A percentile compares a stretch with the other conserved stretches of the same genome.
phyloP scores from a whole-genome alignment of 2,888 invertebrate species.

The Rhimphoctona megacephalus region DNA sequence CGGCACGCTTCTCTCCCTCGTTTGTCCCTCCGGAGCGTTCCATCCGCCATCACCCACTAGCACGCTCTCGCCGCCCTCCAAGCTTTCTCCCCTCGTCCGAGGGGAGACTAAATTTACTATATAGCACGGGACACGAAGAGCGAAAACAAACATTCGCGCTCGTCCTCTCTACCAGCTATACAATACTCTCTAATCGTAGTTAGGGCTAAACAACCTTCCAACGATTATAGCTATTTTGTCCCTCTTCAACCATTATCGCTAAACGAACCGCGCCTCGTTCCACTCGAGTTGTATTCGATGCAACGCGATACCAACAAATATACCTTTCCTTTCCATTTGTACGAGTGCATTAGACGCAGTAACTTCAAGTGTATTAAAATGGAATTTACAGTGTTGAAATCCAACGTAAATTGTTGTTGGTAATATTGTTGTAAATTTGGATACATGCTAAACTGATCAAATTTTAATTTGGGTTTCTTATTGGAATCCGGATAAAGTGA shows the following conservation, averaged over 20 bases:
- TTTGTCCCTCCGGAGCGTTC: slow-evolving; percentile 49
- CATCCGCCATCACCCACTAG: slow-evolving; percentile 6
- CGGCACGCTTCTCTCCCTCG: slow-evolving; percentile 48
- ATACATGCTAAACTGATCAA: neutral
- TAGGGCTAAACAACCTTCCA: slow-evolving; percentile 65
- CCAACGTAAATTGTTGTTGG: neutral
- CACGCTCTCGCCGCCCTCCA: slow-evolving; percentile 22
- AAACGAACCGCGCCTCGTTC: slow-evolving; percentile 50
- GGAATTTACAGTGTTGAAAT: neutral
- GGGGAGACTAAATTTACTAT: neutral
- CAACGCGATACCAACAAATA: neutral
- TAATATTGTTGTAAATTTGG: neutral
- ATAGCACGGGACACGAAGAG: slow-evolving; percentile 24
- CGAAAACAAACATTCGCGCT: slow-evolving; percentile 63
- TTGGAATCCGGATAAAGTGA: neutral
- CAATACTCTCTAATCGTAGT: slow-evolving; percentile 61
- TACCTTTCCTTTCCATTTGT: neutral
- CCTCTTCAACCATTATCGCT: slow-evolving; percentile 49
- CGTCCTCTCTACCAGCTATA: slow-evolving; percentile 11
- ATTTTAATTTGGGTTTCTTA: neutral
- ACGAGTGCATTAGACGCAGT: neutral
- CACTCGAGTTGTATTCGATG: neutral
- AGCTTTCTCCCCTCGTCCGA: slow-evolving; percentile 7
- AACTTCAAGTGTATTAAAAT: neutral
- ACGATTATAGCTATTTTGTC: slow-evolving; percentile 21